Conservation (phyloP, 2,797 vertebrate genomes). For the Acropternis orthonyx region DNA sequence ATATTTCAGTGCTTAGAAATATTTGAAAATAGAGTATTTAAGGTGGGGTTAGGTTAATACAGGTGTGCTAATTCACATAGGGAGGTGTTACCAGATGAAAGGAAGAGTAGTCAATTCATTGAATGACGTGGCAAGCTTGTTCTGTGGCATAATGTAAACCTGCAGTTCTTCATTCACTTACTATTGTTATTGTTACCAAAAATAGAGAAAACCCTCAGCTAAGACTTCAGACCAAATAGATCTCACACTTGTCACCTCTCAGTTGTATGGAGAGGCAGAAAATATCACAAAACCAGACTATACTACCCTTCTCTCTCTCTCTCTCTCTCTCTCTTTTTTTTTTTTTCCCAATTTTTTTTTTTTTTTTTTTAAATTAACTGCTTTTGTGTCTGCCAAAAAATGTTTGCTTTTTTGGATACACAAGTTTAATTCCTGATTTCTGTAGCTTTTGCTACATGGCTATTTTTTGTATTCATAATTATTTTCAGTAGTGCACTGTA, state of each 20-base stretch:
- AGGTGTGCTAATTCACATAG: neutral
- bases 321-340: neutral
- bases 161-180: neutral
- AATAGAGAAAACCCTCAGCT: constrained; percentile 20
- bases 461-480: neutral
- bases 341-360: no score
- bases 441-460: neutral
- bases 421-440: neutral
- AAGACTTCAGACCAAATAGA: neutral
- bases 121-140: neutral
- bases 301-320: neutral
- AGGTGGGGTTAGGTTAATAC: neutral
- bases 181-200: constrained; percentile 17
- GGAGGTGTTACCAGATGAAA: neutral
- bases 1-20: neutral
- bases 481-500: neutral
- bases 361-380: neutral
- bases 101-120: neutral
- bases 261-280: neutral
- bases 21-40: neutral
- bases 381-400: neutral
- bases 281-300: neutral
- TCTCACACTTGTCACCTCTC: neutral
- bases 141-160: neutral
- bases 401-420: neutral